Percentiles rank a stretch among this genome's conserved stretches.
Evolutionary conservation across 2,113 vertebrate genomes (phyloP).

Genomic region (Petroica traversi): DNA sequence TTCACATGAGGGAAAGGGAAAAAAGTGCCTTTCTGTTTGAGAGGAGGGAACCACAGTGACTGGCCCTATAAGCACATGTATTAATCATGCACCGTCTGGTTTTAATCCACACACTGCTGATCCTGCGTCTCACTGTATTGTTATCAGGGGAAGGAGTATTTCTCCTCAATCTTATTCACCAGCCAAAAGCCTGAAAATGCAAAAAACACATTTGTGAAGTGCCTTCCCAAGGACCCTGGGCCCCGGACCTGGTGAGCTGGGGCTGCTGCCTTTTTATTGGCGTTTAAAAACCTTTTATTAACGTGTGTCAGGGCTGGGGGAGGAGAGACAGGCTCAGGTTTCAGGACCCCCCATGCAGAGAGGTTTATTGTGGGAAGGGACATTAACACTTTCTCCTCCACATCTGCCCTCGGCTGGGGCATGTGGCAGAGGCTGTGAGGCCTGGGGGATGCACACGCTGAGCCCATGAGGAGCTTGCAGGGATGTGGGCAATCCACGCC

Average conservation of each 20-base stretch:
- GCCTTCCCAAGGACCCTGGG: slow-evolving; percentile 73
- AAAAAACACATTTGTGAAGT: slow-evolving; percentile 80
- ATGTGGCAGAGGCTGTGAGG: not conserved
- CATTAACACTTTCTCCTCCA: slow-evolving; percentile 73
- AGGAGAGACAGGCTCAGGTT: slow-evolving; percentile 64
- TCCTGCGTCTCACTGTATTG: slow-evolving; percentile 80
- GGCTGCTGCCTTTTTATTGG: slow-evolving; percentile 71
- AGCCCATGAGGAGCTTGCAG: not conserved
- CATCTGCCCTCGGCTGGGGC: slow-evolving; percentile 12
- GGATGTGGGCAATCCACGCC: not conserved
- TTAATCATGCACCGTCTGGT: slow-evolving; percentile 83
- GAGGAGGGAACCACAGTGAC: slow-evolving; percentile 79
- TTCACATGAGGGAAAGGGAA: slow-evolving; percentile 8
- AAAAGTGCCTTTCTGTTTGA: slow-evolving; percentile 66
- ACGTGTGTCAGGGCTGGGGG: slow-evolving; percentile 65
- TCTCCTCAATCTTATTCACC: slow-evolving; percentile 79
- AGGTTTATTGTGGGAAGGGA: slow-evolving; percentile 74
- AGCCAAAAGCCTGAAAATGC: slow-evolving; percentile 81
- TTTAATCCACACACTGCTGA: slow-evolving; percentile 81
- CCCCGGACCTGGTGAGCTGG: slow-evolving; percentile 67
- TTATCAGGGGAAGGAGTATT: slow-evolving; percentile 80
- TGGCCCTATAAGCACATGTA: slow-evolving; percentile 78
- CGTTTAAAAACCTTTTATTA: slow-evolving; percentile 72
- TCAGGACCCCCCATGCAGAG: slow-evolving; percentile 69
- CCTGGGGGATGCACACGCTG: not conserved